Conservation (phyloP, 2,797 vertebrate species). For the Amazona finschi region DNA sequence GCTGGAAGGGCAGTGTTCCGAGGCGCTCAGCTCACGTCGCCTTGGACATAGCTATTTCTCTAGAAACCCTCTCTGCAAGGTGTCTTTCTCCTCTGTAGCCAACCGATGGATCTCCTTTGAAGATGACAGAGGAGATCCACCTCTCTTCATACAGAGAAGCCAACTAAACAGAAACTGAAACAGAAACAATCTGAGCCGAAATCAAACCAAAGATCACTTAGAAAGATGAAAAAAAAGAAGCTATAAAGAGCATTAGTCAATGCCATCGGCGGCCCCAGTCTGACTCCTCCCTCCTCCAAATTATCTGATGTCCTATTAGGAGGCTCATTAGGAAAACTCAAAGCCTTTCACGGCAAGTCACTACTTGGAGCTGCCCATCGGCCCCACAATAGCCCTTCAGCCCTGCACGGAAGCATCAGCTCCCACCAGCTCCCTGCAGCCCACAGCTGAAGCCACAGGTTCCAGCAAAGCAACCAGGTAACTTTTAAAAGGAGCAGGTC, state of each 20-base stretch:
- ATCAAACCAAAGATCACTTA: not conserved
- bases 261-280: not conserved
- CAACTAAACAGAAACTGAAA: not conserved
- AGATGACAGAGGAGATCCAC: not conserved
- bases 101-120: not conserved
- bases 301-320: conserved; percentile 33
- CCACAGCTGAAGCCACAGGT: not conserved
- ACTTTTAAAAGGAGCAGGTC: rapidly evolving
- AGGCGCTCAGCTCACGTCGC: not conserved
- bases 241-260: not conserved
- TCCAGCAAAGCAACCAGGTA: rapidly evolving
- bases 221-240: not conserved
- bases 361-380: not conserved
- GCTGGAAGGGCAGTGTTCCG: not conserved
- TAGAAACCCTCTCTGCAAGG: not conserved
- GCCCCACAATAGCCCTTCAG: not conserved
- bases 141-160: not conserved
- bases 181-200: not conserved
- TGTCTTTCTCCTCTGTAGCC: not conserved
- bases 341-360: not conserved
- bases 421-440: not conserved
- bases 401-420: not conserved
- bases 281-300: conserved; percentile 34
- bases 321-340: conserved; percentile 38
- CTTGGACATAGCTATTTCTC: not conserved